Evolutionary conservation across 2,797 vertebrate genomes (phyloP), one percentile per base, ranked within the genome.

Genomic region (Ataeniobius toweri): DNA sequence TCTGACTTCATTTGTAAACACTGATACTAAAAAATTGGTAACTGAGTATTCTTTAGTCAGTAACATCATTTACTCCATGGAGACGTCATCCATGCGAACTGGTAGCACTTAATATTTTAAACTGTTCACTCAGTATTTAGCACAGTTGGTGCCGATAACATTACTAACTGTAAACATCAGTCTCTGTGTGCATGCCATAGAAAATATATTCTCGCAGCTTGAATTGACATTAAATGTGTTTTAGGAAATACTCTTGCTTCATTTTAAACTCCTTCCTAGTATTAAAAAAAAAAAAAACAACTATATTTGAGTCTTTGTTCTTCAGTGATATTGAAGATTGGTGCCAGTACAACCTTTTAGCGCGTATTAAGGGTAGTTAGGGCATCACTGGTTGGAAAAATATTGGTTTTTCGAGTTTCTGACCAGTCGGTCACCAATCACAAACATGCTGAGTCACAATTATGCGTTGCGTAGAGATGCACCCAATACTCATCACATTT

Each of bases 141-240:
- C n/a, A 59, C n/a, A 59, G 55, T 5, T 28, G 5, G 26, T 14
- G n/a, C 56, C 26, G 56, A 28, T 26, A 5, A n/a, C n/a, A 3
- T 59, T 28, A 9, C 55, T n/a, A 10, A 28, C n/a, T 26, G 10
- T 28, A 59, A 59, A 2, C 56, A 59, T 2, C 56, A 59, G n/a
- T 28, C 26, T 58, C 56, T 28, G n/a, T n/a, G 55, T 58, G 22
- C 26, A 59, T 5, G 10, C 13, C 10, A 6, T 28, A 59, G n/a
- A 28, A 59, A 59, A 12, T n/a, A n/a, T 5, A 6, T 59, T 59
- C n/a, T 39, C 18, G 3, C 61, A 65, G 31, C 18, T 36, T 41
- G 20, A 41, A 22, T 9, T 20, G 8, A 39, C 61, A 7, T 20
- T 10, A 39, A 65, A 22, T 88, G 89, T 91, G 58, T 61, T 61